These are phyloP conservation scores for Psettodes erumei DNA, from an alignment of 2,113 vertebrate species.

Conservation along the genomic window DNA sequence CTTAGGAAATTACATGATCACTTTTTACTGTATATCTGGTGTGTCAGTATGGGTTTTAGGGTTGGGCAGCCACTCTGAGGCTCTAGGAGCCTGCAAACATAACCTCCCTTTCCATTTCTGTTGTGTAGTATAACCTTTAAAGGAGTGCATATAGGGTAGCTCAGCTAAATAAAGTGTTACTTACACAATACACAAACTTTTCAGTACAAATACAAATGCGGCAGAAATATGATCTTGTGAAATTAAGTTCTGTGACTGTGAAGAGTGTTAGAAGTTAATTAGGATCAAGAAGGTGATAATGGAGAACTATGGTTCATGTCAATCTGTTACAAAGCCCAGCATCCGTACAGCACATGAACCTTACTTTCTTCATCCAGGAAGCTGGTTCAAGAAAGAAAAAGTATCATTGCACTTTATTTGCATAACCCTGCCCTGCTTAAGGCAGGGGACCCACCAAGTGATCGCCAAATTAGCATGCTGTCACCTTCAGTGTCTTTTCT, in stretches of 20 bases:
- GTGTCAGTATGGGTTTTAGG: no score
- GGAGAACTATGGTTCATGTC: constrained; percentile 26
- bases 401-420: constrained; percentile 75
- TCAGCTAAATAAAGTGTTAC: background rate
- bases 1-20: background rate
- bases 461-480: constrained; percentile 80
- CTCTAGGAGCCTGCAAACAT: background rate
- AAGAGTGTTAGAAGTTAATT: constrained; percentile 46
- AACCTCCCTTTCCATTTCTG: background rate
- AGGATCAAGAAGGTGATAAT: constrained; percentile 44
- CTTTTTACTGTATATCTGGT: background rate
- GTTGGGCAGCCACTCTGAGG: background rate
- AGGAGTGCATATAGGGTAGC: background rate
- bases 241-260: constrained; percentile 6
- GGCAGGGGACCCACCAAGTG: constrained; percentile 75
- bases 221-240: constrained; percentile 1
- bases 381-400: constrained; percentile 17
- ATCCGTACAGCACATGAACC: constrained; percentile 37
- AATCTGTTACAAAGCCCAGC: constrained; percentile 22
- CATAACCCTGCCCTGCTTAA: constrained; percentile 79
- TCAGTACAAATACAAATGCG: constrained; percentile 12
- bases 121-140: background rate
- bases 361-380: constrained; percentile 44
- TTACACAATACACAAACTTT: constrained; percentile 1
- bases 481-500: constrained; percentile 82